phyloP scores from a whole-genome alignment of 2,888 invertebrate genomes.

The Troides helena region DNA sequence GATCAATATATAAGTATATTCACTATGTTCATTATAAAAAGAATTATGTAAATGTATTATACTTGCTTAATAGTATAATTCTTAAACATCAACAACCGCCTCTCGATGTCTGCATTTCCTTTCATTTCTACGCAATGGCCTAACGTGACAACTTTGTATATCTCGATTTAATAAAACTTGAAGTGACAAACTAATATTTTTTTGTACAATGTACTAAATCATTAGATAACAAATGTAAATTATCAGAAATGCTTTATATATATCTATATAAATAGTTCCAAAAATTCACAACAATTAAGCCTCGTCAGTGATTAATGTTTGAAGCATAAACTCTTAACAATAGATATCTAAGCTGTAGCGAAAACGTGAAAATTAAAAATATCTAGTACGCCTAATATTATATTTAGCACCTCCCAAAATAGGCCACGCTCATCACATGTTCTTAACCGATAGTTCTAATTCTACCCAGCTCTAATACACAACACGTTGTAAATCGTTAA shows the following conservation, averaged over 20 bases:
- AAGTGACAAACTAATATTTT: neutral
- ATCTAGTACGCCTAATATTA: slow-evolving; percentile 30
- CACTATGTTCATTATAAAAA: too few species aligned
- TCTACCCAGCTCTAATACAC: slow-evolving; percentile 21
- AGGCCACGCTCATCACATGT: slow-evolving; percentile 39
- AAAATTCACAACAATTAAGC: slow-evolving; percentile 26
- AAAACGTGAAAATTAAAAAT: slow-evolving; percentile 26
- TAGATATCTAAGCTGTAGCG: slow-evolving; percentile 29
- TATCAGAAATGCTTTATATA: neutral
- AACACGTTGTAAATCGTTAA: slow-evolving; percentile 12
- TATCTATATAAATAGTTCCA: slow-evolving; percentile 4
- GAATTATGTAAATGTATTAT: neutral
- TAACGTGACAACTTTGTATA: neutral
- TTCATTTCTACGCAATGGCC: neutral
- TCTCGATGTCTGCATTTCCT: slow-evolving; percentile 12
- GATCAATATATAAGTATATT: too few species aligned
- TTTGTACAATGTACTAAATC: neutral
- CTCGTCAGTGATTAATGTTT: neutral
- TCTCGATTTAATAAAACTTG: neutral
- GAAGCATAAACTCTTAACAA: slow-evolving; percentile 23
- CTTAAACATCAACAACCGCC: slow-evolving; percentile 11
- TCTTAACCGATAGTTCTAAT: slow-evolving; percentile 16
- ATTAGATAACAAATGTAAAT: slow-evolving; percentile 13
- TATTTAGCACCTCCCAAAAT: slow-evolving; percentile 43
- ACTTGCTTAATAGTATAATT: neutral